Percentiles rank a stretch among this genome's conserved stretches.
These are phyloP conservation scores for Agapostemon virescens DNA, from an alignment of 2,888 invertebrate genomes.

Conservation along the genomic window DNA sequence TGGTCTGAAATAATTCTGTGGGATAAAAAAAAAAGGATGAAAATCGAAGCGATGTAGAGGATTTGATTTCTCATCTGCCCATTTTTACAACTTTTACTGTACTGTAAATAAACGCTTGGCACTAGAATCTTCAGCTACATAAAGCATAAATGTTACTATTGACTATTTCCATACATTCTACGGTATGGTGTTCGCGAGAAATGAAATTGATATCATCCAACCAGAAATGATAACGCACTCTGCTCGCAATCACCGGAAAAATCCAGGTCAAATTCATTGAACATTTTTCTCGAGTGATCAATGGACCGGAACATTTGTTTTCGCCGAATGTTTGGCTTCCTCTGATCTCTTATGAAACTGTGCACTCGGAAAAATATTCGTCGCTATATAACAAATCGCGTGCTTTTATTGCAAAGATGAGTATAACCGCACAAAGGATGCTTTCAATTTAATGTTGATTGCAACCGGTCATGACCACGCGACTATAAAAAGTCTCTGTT, in stretches of 20 bases:
- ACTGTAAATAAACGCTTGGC: background rate
- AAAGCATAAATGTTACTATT: background rate
- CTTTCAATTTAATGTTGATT: slow-evolving; percentile 25
- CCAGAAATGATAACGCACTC: slow-evolving; percentile 21
- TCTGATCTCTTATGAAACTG: slow-evolving; percentile 40
- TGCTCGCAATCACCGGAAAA: slow-evolving; percentile 9
- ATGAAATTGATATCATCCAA: slow-evolving; percentile 18
- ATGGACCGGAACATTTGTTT: slow-evolving; percentile 42
- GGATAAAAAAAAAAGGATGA: background rate
- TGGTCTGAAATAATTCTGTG: background rate
- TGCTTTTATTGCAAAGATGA: slow-evolving; percentile 28
- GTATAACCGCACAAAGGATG: background rate
- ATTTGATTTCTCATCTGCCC: background rate
- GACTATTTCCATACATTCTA: background rate
- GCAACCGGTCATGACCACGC: background rate
- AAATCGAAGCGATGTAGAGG: background rate
- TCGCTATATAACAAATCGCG: slow-evolving; percentile 22
- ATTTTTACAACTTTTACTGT: background rate
- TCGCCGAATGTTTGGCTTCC: slow-evolving; percentile 11
- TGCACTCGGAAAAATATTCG: slow-evolving; percentile 6
- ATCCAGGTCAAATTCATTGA: slow-evolving; percentile 20
- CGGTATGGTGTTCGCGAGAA: background rate
- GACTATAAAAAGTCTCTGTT: background rate
- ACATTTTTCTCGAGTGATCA: slow-evolving; percentile 27
- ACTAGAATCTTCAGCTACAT: background rate